Percentiles rank a stretch among this genome's conserved stretches.
phyloP scores from a whole-genome alignment of 2,113 vertebrate genomes.

The Salvelinus sp. region DNA sequence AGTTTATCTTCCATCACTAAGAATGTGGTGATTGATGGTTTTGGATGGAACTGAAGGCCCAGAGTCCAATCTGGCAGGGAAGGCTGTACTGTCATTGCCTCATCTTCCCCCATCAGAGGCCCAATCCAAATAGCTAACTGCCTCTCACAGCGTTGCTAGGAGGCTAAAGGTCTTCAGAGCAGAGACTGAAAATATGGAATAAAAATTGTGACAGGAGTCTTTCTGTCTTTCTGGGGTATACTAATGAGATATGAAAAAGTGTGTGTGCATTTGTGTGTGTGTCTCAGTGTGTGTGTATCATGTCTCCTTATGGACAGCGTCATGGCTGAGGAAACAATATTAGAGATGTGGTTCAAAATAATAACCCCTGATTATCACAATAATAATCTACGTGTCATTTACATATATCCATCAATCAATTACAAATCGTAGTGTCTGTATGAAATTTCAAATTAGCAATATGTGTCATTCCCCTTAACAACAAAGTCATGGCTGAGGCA shows the following conservation, averaged over 20 bases:
- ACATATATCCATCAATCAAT: neutral
- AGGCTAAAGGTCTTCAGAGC: slow-evolving; percentile 1
- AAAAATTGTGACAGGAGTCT: neutral
- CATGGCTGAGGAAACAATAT: neutral
- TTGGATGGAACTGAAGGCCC: slow-evolving; percentile 38
- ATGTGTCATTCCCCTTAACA: neutral
- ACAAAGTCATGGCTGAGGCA: neutral
- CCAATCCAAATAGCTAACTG: slow-evolving; percentile 13
- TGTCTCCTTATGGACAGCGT: neutral
- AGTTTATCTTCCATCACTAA: slow-evolving; percentile 56
- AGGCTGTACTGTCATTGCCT: slow-evolving; percentile 42
- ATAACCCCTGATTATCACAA: neutral
- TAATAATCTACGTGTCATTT: neutral
- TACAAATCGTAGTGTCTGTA: neutral
- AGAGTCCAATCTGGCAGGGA: slow-evolving; percentile 23
- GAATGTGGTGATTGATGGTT: slow-evolving; percentile 54
- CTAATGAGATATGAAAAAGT: neutral
- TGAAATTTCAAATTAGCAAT: too few relatives aligned
- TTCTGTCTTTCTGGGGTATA: neutral
- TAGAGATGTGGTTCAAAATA: neutral
- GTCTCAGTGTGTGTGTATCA: neutral
- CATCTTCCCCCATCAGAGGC: slow-evolving; percentile 32
- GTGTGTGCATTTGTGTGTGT: neutral
- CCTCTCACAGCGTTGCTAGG: slow-evolving; percentile 2
- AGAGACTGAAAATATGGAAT: neutral